Base-by-base conservation (phyloP, 2,888 invertebrate species). In the Amiota communis region DNA sequence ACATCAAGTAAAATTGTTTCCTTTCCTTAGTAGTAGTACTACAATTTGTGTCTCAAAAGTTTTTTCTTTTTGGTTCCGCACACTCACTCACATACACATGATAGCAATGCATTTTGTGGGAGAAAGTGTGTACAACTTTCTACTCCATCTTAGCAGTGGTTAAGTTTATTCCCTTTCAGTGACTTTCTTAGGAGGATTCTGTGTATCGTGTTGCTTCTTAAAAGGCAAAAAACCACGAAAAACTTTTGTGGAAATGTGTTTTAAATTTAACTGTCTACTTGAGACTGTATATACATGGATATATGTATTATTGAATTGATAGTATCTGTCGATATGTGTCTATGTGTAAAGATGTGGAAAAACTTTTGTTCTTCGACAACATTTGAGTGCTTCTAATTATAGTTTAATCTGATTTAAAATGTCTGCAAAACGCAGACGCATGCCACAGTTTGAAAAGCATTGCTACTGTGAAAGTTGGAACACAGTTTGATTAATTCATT, bases 371-470 rank as follows among this genome's bases (percentile, higher is more conserved):
- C 36, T 36, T 15, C 20, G 49, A n/a, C 12, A 48, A 77, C 77
- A 84, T 85, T 83, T 77, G 81, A 81, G 84, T 76, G 77, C 72
- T 75, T 17, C 80, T 82, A 83, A 83, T 84, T 80, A 81, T 83
- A 85, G 79, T 79, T 77, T 83, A 83, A 85, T 78, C 80, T 82
- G 77, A 68, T 68, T 68, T 68, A 53, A 68, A 68, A 2, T 53
- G 51, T 51, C 51, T 51, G 20, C 17, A 47, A n/a, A 17, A 1
- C 8, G 6, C 20, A 48, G n/a, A 48, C 3, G 47, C 11, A 48
- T 17, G 47, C 11, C 36, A 48, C 48, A 65, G 15, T 65, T 65
- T 65, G 47, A 46, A 17, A 9, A 11, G n/a, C 65, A 15, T 48
- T 65, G 17, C 12, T 4, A 64, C 46, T 10, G 46, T n/a, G 8